Percentiles rank a stretch among this genome's conserved stretches.
phyloP scores from a whole-genome alignment of 2,797 vertebrate genomes.

The Muscicapa striata region DNA sequence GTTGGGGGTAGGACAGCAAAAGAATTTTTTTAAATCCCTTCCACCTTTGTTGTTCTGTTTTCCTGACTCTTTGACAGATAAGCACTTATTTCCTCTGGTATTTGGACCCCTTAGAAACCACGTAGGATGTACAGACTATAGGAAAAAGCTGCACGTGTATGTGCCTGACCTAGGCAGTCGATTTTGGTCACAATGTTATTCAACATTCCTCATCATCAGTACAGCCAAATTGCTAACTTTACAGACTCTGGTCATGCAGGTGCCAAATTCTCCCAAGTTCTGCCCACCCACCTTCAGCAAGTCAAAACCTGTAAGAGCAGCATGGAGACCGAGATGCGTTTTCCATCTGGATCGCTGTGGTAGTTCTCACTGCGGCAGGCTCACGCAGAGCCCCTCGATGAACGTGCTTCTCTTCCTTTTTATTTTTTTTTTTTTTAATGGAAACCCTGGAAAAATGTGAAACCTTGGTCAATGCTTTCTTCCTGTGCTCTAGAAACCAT shows the following conservation, averaged over 20 bases:
- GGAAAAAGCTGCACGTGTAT: slow-evolving; percentile 26
- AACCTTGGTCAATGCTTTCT: slow-evolving; percentile 1
- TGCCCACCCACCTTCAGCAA: slow-evolving; percentile 57
- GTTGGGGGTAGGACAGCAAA: slow-evolving; percentile 74
- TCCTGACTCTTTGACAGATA: slow-evolving; percentile 75
- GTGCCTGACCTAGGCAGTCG: slow-evolving; percentile 24
- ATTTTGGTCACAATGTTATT: slow-evolving; percentile 21
- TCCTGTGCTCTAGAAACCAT: slow-evolving; percentile 2
- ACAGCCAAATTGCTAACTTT: slow-evolving; percentile 29
- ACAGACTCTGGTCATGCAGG: neutral
- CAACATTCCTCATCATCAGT: slow-evolving; percentile 30
- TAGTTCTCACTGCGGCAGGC: neutral
- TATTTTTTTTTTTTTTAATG: neutral
- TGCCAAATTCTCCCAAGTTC: slow-evolving; percentile 52
- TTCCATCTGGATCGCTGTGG: slow-evolving; percentile 13
- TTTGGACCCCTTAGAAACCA: slow-evolving; percentile 54
- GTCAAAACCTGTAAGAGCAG: neutral
- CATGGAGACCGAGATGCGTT: neutral
- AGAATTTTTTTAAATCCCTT: slow-evolving; percentile 70
- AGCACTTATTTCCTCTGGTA: slow-evolving; percentile 70
- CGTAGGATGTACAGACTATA: slow-evolving; percentile 34
- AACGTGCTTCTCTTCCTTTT: neutral
- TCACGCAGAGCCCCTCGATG: neutral
- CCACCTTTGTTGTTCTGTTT: slow-evolving; percentile 76
- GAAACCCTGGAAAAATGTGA: neutral